Percentiles rank a stretch among this genome's conserved stretches.
Evolutionary conservation across 2,113 vertebrate genomes (phyloP).

Genomic region (Caloenas nicobarica): DNA sequence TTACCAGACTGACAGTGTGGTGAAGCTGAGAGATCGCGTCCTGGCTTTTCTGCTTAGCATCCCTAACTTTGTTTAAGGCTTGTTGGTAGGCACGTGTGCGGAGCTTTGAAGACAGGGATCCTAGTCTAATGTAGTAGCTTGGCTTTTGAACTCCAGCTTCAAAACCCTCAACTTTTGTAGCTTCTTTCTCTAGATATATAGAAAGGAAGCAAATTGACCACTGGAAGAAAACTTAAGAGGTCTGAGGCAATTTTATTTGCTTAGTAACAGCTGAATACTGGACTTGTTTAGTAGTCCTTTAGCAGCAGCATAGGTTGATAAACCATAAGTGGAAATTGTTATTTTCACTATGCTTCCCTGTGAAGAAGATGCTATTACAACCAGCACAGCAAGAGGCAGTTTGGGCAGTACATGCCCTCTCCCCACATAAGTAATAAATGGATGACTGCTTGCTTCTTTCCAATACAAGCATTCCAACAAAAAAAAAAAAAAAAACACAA

Average conservation of each 20-base stretch:
- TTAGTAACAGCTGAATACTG: background rate
- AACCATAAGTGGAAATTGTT: background rate
- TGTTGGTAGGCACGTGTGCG: slow-evolving; percentile 79
- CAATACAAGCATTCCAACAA: background rate
- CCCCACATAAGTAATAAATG: background rate
- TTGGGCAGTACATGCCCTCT: background rate
- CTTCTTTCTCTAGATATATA: slow-evolving; percentile 76
- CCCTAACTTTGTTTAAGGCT: slow-evolving; percentile 79
- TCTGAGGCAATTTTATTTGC: background rate
- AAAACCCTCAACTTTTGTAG: slow-evolving; percentile 77
- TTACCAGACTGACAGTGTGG: slow-evolving; percentile 85
- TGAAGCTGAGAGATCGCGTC: slow-evolving; percentile 85
- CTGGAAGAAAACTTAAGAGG: background rate
- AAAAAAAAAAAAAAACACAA: background rate
- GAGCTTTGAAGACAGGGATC: slow-evolving; percentile 79
- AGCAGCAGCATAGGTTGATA: background rate
- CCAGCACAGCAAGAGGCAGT: background rate
- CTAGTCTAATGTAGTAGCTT: slow-evolving; percentile 74
- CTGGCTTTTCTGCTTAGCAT: slow-evolving; percentile 82
- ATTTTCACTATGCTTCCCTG: background rate
- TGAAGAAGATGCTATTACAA: background rate
- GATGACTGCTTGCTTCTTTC: background rate
- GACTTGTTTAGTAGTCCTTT: background rate
- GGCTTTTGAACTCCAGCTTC: slow-evolving; percentile 69
- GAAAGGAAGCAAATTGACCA: background rate